Base-by-base conservation (phyloP, 2,888 invertebrate genomes). In the Caradrina kadenii region DNA sequence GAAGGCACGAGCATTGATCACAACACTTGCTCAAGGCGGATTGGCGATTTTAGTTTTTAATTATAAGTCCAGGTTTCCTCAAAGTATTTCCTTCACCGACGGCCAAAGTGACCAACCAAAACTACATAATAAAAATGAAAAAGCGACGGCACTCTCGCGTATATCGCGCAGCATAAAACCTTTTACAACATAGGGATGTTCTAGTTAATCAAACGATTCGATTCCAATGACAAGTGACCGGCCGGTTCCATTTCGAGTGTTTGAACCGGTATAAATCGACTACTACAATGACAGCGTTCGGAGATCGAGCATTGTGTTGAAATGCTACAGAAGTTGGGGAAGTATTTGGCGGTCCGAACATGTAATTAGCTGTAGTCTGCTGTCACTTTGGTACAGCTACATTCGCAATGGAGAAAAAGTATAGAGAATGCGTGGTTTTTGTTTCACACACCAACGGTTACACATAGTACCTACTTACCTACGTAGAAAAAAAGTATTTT, bases 151-250 rank as follows among this genome's bases (percentile, higher is more conserved):
- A 22, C 2, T 31, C 69, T 53, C 39, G 50, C 71, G 56, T 52
- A 31, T 31, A 60, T 49, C 59, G 19, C 3, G 17, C n/a, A 45
- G n/a, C 8, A 45, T 31, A 39, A 49, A 61, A 61, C 61, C 48
- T 76, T 61, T 61, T 53, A 61, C 39, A 61, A 52, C 53, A 67
- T 67, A 62, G 58, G 58, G 48, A 71, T 56, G 78, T 71, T 68
- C 73, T 52, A 81, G 73, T 70, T 60, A 83, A 80, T 80, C 64
- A 80, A 70, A 80, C 59, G 54, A 68, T 63, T 68, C 62, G 63
- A 70, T 65, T 79, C 63, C 68, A 70, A 70, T 79, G 79, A 82
- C 79, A 73, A 81, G 79, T 77, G 79, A 63, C 54, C 50, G 63
- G 61, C 56, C 58, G 63, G 58, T 56, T 77, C 71, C 62, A 80